Conservation (phyloP, 2,888 invertebrate species). For the Acanthosoma haemorrhoidale region DNA sequence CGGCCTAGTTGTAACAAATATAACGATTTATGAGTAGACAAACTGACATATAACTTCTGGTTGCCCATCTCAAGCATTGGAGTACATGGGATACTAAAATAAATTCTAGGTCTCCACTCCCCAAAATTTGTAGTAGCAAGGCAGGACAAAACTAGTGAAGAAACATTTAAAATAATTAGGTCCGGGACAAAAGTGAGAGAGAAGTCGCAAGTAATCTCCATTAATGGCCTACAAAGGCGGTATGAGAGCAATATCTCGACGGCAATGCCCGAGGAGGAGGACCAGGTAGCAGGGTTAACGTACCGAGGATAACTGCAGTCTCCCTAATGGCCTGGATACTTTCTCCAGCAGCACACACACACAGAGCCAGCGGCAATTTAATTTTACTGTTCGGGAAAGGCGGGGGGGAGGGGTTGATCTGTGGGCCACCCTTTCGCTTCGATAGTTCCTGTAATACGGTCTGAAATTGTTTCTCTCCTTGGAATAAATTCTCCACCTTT, state of each 20-base stretch:
- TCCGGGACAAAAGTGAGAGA: not conserved
- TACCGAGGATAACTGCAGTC: constrained; percentile 18
- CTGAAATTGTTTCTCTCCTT: not conserved
- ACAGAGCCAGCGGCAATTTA: not conserved
- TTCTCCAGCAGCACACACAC: constrained; percentile 19
- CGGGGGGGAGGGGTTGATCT: constrained; percentile 2
- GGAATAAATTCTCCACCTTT: constrained; percentile 2
- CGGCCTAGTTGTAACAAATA: too few species aligned
- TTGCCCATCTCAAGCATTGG: too few species aligned
- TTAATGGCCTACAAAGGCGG: not conserved
- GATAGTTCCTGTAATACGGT: constrained; percentile 7
- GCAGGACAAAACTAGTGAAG: not conserved
- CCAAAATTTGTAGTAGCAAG: not conserved
- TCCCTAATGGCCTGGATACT: constrained; percentile 21
- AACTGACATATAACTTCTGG: too few species aligned
- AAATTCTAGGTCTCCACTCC: too few species aligned
- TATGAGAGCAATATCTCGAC: constrained; percentile 1
- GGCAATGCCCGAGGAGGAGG: not conserved
- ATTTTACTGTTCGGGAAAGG: not conserved
- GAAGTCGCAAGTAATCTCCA: constrained; percentile 5
- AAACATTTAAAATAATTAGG: constrained; percentile 8
- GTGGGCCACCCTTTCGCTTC: constrained; percentile 7
- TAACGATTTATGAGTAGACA: too few species aligned
- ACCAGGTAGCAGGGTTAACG: constrained; percentile 18
- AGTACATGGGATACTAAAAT: too few species aligned